Conservation (phyloP, 2,888 invertebrate species). For the Leptopilina drosophilae region DNA sequence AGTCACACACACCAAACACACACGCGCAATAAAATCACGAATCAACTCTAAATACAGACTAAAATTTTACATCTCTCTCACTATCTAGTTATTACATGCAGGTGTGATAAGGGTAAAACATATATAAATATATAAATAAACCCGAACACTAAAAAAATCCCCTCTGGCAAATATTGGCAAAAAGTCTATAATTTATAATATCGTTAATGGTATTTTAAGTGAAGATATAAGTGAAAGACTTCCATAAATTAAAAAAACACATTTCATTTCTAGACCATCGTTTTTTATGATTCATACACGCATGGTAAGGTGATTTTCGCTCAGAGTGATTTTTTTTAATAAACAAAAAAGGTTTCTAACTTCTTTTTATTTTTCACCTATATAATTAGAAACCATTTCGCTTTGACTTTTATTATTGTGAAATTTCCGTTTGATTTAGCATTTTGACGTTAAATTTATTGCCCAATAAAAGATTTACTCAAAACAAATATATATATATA, state of each 20-base stretch:
- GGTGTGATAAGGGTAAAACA: slow-evolving; percentile 14
- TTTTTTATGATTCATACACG: not conserved
- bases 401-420: not conserved
- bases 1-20: not conserved
- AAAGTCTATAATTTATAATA: not conserved
- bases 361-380: not conserved
- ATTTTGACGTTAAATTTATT: not conserved
- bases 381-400: slow-evolving; percentile 9
- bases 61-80: not conserved
- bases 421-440: not conserved
- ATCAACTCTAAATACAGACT: slow-evolving; percentile 25
- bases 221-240: not conserved
- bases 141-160: not conserved
- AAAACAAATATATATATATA: not conserved
- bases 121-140: too few species aligned
- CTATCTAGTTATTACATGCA: slow-evolving; percentile 16
- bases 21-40: not conserved
- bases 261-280: not conserved
- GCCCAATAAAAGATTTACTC: not conserved
- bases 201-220: slow-evolving; percentile 36
- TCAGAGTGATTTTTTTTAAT: not conserved
- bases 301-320: not conserved
- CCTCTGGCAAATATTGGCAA: not conserved
- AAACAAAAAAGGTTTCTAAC: not conserved
- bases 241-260: slow-evolving; percentile 29